Evolutionary conservation across 2,888 invertebrate species (phyloP), one percentile per base, ranked within the genome.

Genomic region (Chesias legatella): DNA sequence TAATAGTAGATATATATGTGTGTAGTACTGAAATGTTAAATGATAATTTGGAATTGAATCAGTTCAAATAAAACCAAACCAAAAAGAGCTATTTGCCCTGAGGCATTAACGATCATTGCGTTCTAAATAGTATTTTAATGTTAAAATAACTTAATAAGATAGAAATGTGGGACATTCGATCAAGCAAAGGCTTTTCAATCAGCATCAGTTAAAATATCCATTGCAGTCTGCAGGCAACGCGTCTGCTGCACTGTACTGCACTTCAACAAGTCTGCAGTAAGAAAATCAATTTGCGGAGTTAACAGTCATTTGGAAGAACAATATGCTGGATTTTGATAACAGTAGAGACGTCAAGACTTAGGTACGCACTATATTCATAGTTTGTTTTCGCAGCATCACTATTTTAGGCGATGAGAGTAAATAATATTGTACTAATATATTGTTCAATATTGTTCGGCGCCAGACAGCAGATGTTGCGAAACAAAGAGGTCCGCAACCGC

Each of bases 121-220:
- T 24, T 13, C 34, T 36, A 39, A 27, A 49, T 44, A 38, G 31
- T 20, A 39, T 30, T 44, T 38, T 39, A 34, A 44, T 42, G 42
- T 31, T 35, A 26, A 41, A 44, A 42, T 29, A 27, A 33, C 11
- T 31, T 27, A 17, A 39, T 35, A 28, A 34, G 26, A 17, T 33
- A 24, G 24, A 21, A 27, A 38, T 41, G 9, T 40, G 9, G 32
- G 37, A 23, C 34, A 11, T 37, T 33, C 28, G n/a, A 41, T 26
- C 10, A 11, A 25, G 20, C 21, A 32, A 35, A 35, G 13, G 28
- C 8, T 10, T 27, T 30, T 31, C 26, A 7, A 31, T 23, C 10
- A 34, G 8, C 24, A 23, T 31, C 27, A 24, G 24, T 33, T 33
- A 32, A 17, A 41, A 35, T 27, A 7, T 0, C 28, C 36, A 36